Base-by-base conservation (phyloP, 1,140 invertebrate species). In the Latrodectus geometricus region DNA sequence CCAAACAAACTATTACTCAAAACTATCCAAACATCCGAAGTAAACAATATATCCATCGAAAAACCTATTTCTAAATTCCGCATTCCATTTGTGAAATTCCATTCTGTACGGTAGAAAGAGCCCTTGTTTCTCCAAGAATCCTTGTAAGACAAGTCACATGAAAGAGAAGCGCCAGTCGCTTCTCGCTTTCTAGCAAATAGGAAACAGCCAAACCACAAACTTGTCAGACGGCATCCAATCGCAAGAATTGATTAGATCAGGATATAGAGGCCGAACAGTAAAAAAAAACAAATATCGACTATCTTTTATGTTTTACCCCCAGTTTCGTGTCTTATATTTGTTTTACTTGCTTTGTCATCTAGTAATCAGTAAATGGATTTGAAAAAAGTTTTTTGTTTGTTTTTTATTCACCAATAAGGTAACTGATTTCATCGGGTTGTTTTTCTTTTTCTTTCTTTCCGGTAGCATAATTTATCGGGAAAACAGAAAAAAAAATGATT, bases 121-220 rank as follows among this genome's bases (percentile, higher is more conserved):
- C n/a, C 4, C 68, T 4, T 69, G 54, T 61, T 61, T 61, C 21
- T 23, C 9, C 68, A 2, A n/a, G 21, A 69, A 69, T 68, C 77
- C 65, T 68, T 73, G 50, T 56, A 83, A 52, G 66, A 74, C 70
- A 83, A 52, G 35, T 35, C 70, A 15, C 21, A 50, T 20, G 8
- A 54, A 48, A 23, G 15, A 52, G 21, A 54, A 56, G 48, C n/a
- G n/a, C 21, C 23, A 17, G 12, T 20, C 66, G 14, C 70, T 83
- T 74, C 80, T 83, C 80, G 80, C 80, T 83, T 74, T 83, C 80
- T 83, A 83, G 50, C 80, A n/a, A 83, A 83, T 83, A 73, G 80
- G 70, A 74, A 49, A n/a, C 80, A 74, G 72, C 68, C 54, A 74
- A 74, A 83, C 80, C 80, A 52, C 70, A 83, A 83, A 83, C 80